A percentile compares a stretch with the other conserved stretches of the same genome.
These are phyloP conservation scores for Reticulitermes speratus DNA, from an alignment of 1,140 invertebrate species.

Conservation along the genomic window DNA sequence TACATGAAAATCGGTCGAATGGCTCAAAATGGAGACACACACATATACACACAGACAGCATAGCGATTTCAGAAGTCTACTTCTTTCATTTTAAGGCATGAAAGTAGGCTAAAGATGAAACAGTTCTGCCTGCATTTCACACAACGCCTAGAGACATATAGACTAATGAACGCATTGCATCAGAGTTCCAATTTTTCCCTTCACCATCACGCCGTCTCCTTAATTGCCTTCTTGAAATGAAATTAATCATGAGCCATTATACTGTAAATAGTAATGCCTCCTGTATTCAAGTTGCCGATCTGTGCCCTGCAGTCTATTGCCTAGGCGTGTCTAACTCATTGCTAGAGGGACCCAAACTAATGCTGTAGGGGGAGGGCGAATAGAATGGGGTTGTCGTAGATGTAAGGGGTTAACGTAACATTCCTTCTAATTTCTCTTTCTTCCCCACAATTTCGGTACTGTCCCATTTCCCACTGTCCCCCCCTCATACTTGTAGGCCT, in stretches of 20 bases:
- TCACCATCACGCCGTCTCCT: not conserved
- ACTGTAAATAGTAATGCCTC: not conserved
- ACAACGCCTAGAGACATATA: too few relatives aligned
- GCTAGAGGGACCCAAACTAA: not conserved
- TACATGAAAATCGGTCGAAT: too few relatives aligned
- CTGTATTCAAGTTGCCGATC: not conserved
- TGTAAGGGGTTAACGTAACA: not conserved
- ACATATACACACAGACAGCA: too few relatives aligned
- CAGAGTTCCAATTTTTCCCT: too few relatives aligned
- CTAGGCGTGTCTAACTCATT: conserved; percentile 10
- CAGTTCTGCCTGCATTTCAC: too few relatives aligned
- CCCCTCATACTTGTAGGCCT: not conserved
- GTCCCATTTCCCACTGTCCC: not conserved
- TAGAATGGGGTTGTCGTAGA: not conserved
- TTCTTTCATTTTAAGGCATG: too few relatives aligned
- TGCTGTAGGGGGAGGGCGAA: not conserved
- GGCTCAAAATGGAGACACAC: too few relatives aligned
- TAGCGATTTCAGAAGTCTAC: too few relatives aligned
- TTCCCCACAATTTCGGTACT: not conserved
- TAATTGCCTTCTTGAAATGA: not conserved
- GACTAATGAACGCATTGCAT: too few relatives aligned
- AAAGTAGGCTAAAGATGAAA: too few relatives aligned
- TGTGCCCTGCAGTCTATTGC: not conserved
- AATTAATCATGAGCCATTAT: not conserved
- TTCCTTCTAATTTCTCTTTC: not conserved